Percentiles rank a stretch among this genome's conserved stretches.
These are phyloP conservation scores for Camelus bactrianus DNA, from an alignment of 2,113 vertebrate genomes.

Conservation along the genomic window DNA sequence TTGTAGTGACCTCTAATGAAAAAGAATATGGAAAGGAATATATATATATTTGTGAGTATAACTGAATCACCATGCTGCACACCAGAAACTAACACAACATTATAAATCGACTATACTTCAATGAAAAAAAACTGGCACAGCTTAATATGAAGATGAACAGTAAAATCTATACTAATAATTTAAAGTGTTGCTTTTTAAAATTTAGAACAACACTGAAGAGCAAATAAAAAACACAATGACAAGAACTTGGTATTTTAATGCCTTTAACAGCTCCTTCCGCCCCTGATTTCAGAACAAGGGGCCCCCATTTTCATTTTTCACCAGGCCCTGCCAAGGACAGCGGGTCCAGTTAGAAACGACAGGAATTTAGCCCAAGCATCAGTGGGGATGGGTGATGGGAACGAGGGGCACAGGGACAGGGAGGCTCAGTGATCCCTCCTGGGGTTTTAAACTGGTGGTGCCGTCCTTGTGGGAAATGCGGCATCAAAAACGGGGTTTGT, in stretches of 20 bases:
- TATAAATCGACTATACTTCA: too few species aligned
- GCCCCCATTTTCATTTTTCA: background rate
- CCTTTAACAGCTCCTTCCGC: background rate
- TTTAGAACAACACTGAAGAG: background rate
- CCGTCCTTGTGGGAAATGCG: background rate
- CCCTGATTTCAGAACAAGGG: background rate
- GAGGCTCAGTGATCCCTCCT: rapidly evolving
- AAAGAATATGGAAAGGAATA: too few species aligned
- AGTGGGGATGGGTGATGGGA: background rate
- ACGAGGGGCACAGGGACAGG: rapidly evolving
- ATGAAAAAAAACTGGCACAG: background rate
- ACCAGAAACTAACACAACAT: too few species aligned
- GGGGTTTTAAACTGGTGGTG: background rate
- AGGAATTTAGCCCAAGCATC: too few species aligned
- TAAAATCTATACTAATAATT: background rate
- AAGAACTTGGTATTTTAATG: background rate
- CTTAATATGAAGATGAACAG: background rate
- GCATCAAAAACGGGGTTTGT: background rate
- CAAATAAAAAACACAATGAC: background rate
- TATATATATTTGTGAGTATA: too few species aligned
- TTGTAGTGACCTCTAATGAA: too few species aligned
- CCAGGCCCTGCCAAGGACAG: background rate
- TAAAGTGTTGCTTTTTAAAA: background rate
- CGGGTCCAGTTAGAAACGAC: background rate
- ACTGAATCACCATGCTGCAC: too few species aligned